These are phyloP conservation scores for Chymomyza fuscimana DNA, from an alignment of 2,888 invertebrate genomes.

Conservation along the genomic window DNA sequence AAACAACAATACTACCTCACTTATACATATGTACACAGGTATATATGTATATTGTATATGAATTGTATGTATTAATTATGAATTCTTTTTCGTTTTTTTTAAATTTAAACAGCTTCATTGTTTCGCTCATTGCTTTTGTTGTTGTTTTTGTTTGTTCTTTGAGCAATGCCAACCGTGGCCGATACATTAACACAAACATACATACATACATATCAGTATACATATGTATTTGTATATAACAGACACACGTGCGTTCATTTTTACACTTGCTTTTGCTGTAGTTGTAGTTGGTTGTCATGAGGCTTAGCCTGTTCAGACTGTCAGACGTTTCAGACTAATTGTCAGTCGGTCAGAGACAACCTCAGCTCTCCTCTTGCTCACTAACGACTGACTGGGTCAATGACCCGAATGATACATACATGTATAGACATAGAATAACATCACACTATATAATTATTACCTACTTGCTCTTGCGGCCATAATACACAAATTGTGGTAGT, in stretches of 20 bases:
- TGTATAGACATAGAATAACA: too few relatives aligned
- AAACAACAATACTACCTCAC: too few relatives aligned
- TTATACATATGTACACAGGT: too few relatives aligned
- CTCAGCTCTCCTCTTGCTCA: not conserved
- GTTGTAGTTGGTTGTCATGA: not conserved
- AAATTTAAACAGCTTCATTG: conserved; percentile 1
- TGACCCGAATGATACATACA: not conserved
- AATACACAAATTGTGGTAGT: too few relatives aligned
- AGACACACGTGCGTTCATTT: not conserved
- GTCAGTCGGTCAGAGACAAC: not conserved
- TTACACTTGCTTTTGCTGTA: not conserved
- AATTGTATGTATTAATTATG: not conserved
- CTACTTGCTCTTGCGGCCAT: too few relatives aligned
- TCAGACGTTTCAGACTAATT: not conserved
- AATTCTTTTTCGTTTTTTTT: not conserved
- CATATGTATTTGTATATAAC: not conserved
- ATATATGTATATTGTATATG: not conserved
- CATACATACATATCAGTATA: not conserved
- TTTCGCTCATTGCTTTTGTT: conserved; percentile 2
- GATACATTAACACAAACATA: not conserved
- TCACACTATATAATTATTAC: too few relatives aligned
- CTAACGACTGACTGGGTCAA: not conserved
- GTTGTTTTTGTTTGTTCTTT: conserved; percentile 3
- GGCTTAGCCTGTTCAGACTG: not conserved
- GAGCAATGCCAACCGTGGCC: not conserved